Evolutionary conservation across 1,140 invertebrate species (phyloP), one percentile per base, ranked within the genome.

Genomic region (Tetranychus cinnabarinus): DNA sequence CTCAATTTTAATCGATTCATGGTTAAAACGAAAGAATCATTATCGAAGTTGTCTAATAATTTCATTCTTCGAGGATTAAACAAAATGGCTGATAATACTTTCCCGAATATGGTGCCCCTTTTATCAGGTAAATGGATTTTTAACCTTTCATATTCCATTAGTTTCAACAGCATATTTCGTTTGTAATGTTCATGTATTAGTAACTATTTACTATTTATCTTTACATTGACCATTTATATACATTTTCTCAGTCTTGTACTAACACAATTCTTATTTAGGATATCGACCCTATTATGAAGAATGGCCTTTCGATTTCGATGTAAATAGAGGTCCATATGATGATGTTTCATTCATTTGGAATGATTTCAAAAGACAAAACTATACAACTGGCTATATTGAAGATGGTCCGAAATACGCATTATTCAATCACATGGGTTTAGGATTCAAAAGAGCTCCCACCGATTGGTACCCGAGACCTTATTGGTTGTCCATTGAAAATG

Each of bases 401-500:
- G 88, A 92, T 69, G 74, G 76, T 10, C 78, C 80, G 0, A 71
- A 73, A 37, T 81, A 88, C 37, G 81, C 81, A 5, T 82, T 83
- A 0, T 90, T 90, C 66, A 88, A 88, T 70, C 89, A 84, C 23
- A 15, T 52, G 2, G 57, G 10, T 3, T 50, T 52, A 42, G 87
- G 87, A 1, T 92, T 90, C 69, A 71, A 77, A 12, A 73, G 80
- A 35, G 79, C 79, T 33, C 86, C 87, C 0, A 84, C 82, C 0
- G 84, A 90, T 69, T 88, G 85, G 67, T 88, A 88, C 65, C 74
- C 82, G 42, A 73, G 83, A 56, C 82, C 85, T 0, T 86, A 84
- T 69, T 80, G 65, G 55, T 58, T 69, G 7, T 45, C 34, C 23
- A 42, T 64, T 13, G 46, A 57, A 36, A 12, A 33, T 13, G 62